Evolutionary conservation across 2,797 vertebrate genomes (phyloP), one percentile per base, ranked within the genome.

Genomic region (Hippopotamyrus pictus): DNA sequence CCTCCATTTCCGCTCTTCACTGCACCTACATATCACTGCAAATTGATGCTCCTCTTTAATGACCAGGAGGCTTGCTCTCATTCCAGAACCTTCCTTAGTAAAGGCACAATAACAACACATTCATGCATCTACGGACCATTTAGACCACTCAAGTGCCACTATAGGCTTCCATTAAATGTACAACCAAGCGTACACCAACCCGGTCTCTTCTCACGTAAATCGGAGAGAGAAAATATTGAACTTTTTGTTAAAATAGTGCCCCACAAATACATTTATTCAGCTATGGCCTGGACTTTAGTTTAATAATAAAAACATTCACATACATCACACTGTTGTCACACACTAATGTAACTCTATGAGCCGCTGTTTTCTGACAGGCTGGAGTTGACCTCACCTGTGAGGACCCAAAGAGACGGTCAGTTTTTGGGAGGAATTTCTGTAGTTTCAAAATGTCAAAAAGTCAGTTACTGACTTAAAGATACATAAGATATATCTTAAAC

Each of bases 1-100:
- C 92, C 92, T 92, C 89, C 90, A 95, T 95, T 95, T 93, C 79
- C 92, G 92, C 84, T 33, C 85, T 89, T 33, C 92, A 82, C 91
- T 91, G 90, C 90, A 93, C 92, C 92, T 92, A 93, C 88, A 90
- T 93, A 93, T 94, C 88, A 91, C 93, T 92, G 91, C 92, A 95
- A 95, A 94, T 59, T 90, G 94, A 94, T 94, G 92, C 89, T 92
- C 94, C 93, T 94, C 51, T 59, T 69, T 76, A 87, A 89, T 86
- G 54, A 54, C 85, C 69, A 87, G 85, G 51, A 87, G 33, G 14
- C 29, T 9, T 93, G 93, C 94, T 94, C 94, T 93, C 89, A 93
- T 92, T 92, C 94, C 59, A 89, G 92, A 92, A 93, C 89, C 91
- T 91, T 90, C 91, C 93, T 91, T 94, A 90, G 91, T 89, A 88